A percentile compares a stretch with the other conserved stretches of the same genome.
These are phyloP conservation scores for Operophtera brumata DNA, from an alignment of 2,888 invertebrate genomes.

Conservation along the genomic window DNA sequence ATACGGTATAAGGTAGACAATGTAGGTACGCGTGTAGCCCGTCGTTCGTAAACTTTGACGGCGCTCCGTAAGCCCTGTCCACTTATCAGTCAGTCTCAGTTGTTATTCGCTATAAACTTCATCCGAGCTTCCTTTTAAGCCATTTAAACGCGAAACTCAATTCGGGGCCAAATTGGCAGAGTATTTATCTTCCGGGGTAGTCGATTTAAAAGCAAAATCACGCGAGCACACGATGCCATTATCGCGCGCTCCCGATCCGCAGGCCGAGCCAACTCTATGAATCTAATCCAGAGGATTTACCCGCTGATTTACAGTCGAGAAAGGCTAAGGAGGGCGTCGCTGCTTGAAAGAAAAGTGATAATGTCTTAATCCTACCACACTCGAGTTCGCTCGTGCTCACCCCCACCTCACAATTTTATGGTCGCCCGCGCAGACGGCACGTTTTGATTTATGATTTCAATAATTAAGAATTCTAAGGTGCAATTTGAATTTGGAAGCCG, in stretches of 20 bases:
- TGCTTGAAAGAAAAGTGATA: conserved; percentile 83
- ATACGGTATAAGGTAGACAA: not conserved
- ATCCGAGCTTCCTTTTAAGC: conserved; percentile 59
- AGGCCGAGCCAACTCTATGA: conserved; percentile 79
- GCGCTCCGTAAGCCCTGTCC: conserved; percentile 43
- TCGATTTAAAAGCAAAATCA: conserved; percentile 80
- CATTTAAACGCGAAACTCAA: conserved; percentile 67
- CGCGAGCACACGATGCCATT: conserved; percentile 78
- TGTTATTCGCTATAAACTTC: conserved; percentile 64
- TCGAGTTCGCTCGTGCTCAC: conserved; percentile 58
- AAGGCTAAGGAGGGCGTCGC: conserved; percentile 70
- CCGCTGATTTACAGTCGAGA: conserved; percentile 79
- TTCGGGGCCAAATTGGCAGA: conserved; percentile 67
- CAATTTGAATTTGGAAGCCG: conserved; percentile 77
- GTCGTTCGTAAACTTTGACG: conserved; percentile 12
- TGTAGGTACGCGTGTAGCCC: conserved; percentile 2
- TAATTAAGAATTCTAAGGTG: conserved; percentile 81
- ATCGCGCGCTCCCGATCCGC: conserved; percentile 72
- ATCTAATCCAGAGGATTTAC: conserved; percentile 81
- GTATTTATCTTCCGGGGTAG: conserved; percentile 75
- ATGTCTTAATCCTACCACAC: conserved; percentile 84
- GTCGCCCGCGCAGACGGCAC: conserved; percentile 77
- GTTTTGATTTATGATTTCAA: conserved; percentile 81
- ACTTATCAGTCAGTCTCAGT: conserved; percentile 66
- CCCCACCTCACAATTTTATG: conserved; percentile 71